These are phyloP conservation scores for Chionis minor DNA, from an alignment of 2,113 vertebrate genomes.

Conservation along the genomic window DNA sequence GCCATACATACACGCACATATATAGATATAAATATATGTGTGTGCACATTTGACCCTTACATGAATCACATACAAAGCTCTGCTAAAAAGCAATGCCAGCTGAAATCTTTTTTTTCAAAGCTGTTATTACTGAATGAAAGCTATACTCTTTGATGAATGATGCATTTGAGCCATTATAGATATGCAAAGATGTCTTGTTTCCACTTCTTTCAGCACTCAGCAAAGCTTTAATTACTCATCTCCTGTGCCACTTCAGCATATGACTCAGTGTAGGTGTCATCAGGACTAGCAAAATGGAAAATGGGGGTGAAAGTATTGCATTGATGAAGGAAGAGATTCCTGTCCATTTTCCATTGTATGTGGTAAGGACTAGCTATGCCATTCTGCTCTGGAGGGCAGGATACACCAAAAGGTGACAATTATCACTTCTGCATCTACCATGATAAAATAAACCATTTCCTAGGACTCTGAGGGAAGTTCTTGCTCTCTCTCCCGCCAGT, in stretches of 20 bases:
- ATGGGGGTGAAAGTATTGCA: neutral
- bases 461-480: neutral
- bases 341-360: neutral
- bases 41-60: neutral
- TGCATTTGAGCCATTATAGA: neutral
- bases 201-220: neutral
- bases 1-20: neutral
- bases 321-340: neutral
- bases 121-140: slow-evolving; percentile 34
- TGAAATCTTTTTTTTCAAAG: slow-evolving; percentile 17
- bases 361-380: neutral
- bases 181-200: neutral
- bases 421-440: neutral
- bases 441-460: neutral
- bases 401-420: neutral
- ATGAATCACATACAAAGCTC: slow-evolving; percentile 10
- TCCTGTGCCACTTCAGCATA: neutral
- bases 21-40: neutral
- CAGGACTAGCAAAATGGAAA: neutral
- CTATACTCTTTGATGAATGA: neutral
- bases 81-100: neutral
- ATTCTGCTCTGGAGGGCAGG: neutral
- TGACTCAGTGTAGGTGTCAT: neutral
- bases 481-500: neutral
- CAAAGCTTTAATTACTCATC: slow-evolving; percentile 9